phyloP scores from a whole-genome alignment of 1,140 invertebrate genomes.

The Tetragnatha versicolor region DNA sequence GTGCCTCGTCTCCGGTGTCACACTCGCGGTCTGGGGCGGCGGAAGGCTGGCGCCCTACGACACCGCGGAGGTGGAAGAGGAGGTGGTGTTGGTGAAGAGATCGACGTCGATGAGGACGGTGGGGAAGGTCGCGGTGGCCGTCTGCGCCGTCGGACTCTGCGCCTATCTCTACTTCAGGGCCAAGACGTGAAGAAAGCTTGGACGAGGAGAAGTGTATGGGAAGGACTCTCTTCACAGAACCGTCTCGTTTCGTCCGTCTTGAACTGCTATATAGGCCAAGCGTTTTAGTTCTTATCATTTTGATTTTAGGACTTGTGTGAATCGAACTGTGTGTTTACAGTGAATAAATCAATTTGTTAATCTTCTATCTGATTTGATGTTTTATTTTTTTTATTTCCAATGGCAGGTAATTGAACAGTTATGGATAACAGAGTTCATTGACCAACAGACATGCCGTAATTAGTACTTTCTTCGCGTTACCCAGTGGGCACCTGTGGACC shows the following conservation, averaged over 20 bases:
- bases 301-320: background rate
- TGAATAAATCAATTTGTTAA: background rate
- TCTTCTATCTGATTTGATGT: too few species aligned
- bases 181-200: too few species aligned
- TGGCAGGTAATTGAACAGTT: too few species aligned
- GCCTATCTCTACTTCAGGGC: slow-evolving; percentile 4
- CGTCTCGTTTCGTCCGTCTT: background rate
- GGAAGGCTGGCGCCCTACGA: background rate
- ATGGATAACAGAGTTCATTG: too few species aligned
- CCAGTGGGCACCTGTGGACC: too few species aligned
- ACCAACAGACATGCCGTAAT: too few species aligned
- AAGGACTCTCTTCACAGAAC: background rate
- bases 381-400: too few species aligned
- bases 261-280: background rate
- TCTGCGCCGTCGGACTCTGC: background rate
- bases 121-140: background rate
- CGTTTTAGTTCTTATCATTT: background rate
- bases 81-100: slow-evolving; percentile 2
- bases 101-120: background rate
- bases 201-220: too few species aligned
- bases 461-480: too few species aligned
- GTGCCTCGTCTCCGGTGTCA: background rate
- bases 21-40: background rate
- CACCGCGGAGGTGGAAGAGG: background rate
- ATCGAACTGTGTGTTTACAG: background rate